Evolutionary conservation across 2,797 vertebrate genomes (phyloP), one percentile per base, ranked within the genome.

Genomic region (Phoebastria nigripes): DNA sequence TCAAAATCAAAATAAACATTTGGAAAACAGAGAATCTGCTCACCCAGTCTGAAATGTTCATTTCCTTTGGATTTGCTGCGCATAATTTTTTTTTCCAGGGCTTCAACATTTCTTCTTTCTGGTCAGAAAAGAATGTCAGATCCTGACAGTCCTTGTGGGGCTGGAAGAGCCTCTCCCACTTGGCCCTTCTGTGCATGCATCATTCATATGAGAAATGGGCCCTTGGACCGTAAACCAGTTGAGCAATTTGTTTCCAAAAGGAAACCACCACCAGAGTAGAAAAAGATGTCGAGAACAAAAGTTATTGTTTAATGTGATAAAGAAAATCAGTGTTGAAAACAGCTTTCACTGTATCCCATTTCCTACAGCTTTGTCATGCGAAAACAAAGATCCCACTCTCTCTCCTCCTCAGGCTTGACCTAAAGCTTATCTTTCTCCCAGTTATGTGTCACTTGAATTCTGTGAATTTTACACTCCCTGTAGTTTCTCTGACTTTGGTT

Each of bases 1-100:
- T 96, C 96, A 91, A 77, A 95, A 95, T 87, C 77, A 95, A 96
- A 96, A 93, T 80, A 95, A 94, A 89, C 37, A 26, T 91, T 93
- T 94, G 84, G 92, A 95, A 96, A 93, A 74, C 4, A 89, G 18
- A 82, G 29, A 87, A 93, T 91, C 55, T 2, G 3, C 56, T 93
- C 70, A 82, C 39, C 52, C 82, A 71, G 87, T 74, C 82, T 93
- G 89, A 94, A 95, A 89, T 69, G 29, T 56, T 97, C 1, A 69
- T 94, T 96, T 96, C 84, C 91, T 94, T 89, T 91, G 71, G 76
- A 91, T 91, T 81, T 61, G 29, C 39, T 86, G 20, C 1, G 1
- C 33, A 6, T 63, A 35, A 17, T 33, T 84, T 55, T 46, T 18
- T 89, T 93, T 91, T 33, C 17, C 24, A 85, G 17, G 31, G n/a